Evolutionary conservation across 2,113 vertebrate species (phyloP).

Genomic region (Oncorhynchus gorbuscha): DNA sequence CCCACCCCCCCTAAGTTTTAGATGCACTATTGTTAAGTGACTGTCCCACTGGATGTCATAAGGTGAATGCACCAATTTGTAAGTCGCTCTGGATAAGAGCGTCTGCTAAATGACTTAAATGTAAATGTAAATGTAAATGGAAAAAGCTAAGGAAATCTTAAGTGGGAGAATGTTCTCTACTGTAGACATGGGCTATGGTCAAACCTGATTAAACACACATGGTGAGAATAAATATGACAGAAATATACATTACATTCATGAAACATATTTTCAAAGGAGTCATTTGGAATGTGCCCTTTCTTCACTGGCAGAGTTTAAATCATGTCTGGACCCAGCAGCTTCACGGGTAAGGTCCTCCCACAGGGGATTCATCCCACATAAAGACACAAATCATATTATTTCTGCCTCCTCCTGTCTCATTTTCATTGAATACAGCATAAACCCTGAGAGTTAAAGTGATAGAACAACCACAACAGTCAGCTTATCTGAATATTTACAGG

Average conservation of each 20-base stretch:
- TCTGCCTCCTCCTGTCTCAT: background rate
- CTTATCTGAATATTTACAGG: constrained; percentile 55
- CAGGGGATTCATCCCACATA: background rate
- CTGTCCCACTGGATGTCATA: too few species aligned
- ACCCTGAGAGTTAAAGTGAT: background rate
- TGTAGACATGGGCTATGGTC: background rate
- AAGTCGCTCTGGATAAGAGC: too few species aligned
- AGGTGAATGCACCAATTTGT: too few species aligned
- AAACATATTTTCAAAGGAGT: too few species aligned
- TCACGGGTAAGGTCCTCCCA: background rate
- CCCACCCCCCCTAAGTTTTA: too few species aligned
- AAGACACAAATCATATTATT: too few species aligned
- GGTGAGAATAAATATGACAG: background rate
- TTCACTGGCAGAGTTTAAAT: too few species aligned
- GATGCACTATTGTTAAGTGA: too few species aligned
- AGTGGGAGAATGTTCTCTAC: constrained; percentile 2
- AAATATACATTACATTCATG: too few species aligned
- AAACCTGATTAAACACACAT: background rate
- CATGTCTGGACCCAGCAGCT: background rate
- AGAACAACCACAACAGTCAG: constrained; percentile 47
- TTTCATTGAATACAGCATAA: background rate
- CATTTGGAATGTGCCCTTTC: too few species aligned
- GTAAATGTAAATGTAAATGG: too few species aligned
- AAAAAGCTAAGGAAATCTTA: constrained; percentile 16
- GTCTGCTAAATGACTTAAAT: too few species aligned